These are phyloP conservation scores for Amniataba percoides DNA, from an alignment of 2,797 vertebrate genomes.

Conservation along the genomic window DNA sequence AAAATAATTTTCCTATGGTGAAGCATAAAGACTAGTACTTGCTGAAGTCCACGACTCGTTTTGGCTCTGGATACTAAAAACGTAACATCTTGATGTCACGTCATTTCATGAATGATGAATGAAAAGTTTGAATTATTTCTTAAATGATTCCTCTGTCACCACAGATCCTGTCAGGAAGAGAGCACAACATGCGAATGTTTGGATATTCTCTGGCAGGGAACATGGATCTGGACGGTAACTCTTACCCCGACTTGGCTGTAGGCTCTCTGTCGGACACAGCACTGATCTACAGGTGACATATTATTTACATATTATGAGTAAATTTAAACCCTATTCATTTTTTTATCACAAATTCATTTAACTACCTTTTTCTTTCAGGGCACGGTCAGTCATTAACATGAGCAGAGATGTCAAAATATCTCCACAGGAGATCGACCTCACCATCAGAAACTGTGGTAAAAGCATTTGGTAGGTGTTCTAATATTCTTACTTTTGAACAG, in stretches of 20 bases:
- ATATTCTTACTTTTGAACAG: conserved; percentile 19
- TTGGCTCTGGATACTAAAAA: background rate
- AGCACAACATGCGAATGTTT: conserved; percentile 86
- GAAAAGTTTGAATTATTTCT: background rate
- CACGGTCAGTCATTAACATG: conserved; percentile 92
- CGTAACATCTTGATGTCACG: background rate
- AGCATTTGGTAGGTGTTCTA: conserved; percentile 81
- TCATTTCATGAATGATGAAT: background rate
- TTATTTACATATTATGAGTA: background rate
- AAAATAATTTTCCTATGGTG: background rate
- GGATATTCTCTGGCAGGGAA: conserved; percentile 97
- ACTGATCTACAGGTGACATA: conserved; percentile 94
- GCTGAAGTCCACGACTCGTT: background rate
- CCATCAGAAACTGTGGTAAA: conserved; percentile 85
- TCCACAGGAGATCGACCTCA: conserved; percentile 92
- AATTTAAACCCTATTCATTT: conserved; percentile 19
- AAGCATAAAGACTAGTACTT: background rate
- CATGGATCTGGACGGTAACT: conserved; percentile 96
- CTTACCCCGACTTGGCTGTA: conserved; percentile 95
- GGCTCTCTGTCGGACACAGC: conserved; percentile 95
- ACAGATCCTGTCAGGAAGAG: conserved; percentile 91
- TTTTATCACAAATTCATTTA: conserved; percentile 27
- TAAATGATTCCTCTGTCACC: background rate
- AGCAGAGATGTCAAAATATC: conserved; percentile 87
- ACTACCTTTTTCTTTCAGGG: conserved; percentile 79